Evolutionary conservation across 92 coral and sea anemone species (phyloP), one percentile per base, ranked within the genome.

Genomic region (Hydrozoanthus gracilis): DNA sequence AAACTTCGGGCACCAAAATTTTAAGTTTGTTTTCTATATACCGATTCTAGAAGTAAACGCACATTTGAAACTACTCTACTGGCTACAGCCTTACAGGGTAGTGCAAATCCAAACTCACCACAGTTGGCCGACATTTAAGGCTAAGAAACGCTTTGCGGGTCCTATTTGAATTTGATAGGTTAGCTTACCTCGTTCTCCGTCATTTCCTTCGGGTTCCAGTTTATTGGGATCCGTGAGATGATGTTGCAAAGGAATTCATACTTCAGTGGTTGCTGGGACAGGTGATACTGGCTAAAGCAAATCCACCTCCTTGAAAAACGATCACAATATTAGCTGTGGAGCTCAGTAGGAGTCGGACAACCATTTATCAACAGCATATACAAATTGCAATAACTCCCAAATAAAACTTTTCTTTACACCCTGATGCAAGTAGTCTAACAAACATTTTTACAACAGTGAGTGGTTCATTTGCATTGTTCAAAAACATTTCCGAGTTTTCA

Each of bases 171-270:
- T 8, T 4, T 44, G 15, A 3, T 44, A 15, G 10, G 35, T 1
- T 15, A 50, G 50, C 86, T 67, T 67, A 94, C 99, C 93, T 97
- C 97, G 82, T 86, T 86, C 17, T 91, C 90, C 7, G 93, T 86
- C 78, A 97, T 91, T 79, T 88, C 82, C 11, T 88, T 88, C 39
- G 98, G 86, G 56, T 82, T 87, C 99, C 99, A 97, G 51, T 66
- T 88, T 60, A 86, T 83, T 8, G 89, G 78, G 58, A 97, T 78
- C 27, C 77, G 83, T n/a, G 89, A 86, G 6, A 96, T 82, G 71
- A 90, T 84, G 66, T 82, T 79, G 80, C 89, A 87, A 50, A 97
- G 90, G 17, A 91, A 88, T 61, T 94, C 94, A 84, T 97, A 97
- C 44, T 93, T 96, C 86, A 97, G 67, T n/a, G 98, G 99, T 78